These are phyloP conservation scores for Myopa tessellatipennis DNA, from an alignment of 2,888 invertebrate species.

Conservation along the genomic window DNA sequence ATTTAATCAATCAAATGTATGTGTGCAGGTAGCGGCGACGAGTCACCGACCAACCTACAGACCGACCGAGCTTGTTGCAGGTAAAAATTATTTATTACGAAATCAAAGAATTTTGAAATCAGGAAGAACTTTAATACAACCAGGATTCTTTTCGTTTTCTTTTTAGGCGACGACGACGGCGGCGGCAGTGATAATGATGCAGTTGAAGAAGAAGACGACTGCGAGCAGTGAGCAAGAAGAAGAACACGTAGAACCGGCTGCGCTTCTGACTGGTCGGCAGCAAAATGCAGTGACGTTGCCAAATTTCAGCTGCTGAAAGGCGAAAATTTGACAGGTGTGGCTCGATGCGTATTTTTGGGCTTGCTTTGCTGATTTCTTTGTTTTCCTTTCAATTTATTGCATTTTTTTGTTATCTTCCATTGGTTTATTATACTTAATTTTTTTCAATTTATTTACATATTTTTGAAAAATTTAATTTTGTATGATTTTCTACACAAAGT, in stretches of 20 bases:
- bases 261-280: not conserved
- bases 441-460: constrained; percentile 5
- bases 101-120: constrained; percentile 22
- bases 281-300: constrained; percentile 34
- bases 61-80: constrained; percentile 7
- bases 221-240: not conserved
- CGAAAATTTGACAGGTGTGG: constrained; percentile 29
- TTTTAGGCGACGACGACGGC: not conserved
- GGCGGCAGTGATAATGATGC: not conserved
- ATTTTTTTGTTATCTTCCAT: not conserved
- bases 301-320: constrained; percentile 12
- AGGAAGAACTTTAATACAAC: constrained; percentile 4
- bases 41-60: not conserved
- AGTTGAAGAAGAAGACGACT: constrained; percentile 17
- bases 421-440: constrained; percentile 2
- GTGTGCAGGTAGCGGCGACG: not conserved
- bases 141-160: not conserved
- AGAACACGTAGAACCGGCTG: constrained; percentile 8
- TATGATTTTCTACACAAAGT: not conserved
- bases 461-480: not conserved
- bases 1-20: constrained; percentile 11
- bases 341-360: not conserved
- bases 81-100: constrained; percentile 21
- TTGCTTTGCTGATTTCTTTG: constrained; percentile 5
- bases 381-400: not conserved